These are phyloP conservation scores for Tachina grossa DNA, from an alignment of 2,888 invertebrate genomes.

Conservation along the genomic window DNA sequence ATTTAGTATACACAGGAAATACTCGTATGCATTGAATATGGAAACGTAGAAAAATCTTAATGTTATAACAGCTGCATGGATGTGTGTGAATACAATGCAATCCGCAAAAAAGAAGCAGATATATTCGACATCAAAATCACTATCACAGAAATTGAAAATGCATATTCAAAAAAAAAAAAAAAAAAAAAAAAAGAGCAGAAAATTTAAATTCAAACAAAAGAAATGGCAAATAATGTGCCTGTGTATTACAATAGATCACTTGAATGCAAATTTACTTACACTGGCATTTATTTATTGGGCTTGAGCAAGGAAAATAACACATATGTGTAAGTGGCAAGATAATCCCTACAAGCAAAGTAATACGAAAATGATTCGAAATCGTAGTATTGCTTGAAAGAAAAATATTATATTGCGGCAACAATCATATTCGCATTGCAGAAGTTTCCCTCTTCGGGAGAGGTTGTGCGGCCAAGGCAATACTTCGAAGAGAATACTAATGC, in stretches of 20 bases:
- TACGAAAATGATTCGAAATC: too few relatives aligned
- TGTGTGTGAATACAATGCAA: background rate
- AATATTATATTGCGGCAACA: too few relatives aligned
- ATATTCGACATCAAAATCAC: conserved; percentile 51
- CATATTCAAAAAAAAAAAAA: background rate
- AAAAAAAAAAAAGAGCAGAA: background rate
- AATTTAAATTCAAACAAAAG: conserved; percentile 14
- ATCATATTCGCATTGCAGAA: too few relatives aligned
- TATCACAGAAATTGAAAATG: conserved; percentile 44
- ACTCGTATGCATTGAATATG: conserved; percentile 37
- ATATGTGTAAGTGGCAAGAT: background rate
- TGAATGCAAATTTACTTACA: conserved; percentile 35
- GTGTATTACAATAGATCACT: conserved; percentile 8
- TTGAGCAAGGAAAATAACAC: background rate
- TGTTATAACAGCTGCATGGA: background rate
- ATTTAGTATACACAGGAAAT: conserved; percentile 36
- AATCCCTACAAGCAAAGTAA: too few relatives aligned
- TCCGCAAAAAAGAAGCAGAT: background rate
- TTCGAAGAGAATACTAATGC: too few relatives aligned
- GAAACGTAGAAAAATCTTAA: background rate
- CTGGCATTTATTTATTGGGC: conserved; percentile 28
- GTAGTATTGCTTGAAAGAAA: too few relatives aligned
- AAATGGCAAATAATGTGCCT: background rate
- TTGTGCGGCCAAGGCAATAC: too few relatives aligned
- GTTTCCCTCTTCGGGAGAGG: too few relatives aligned